phyloP scores from a whole-genome alignment of 2,113 vertebrate genomes.

The Tonatia bakeri region DNA sequence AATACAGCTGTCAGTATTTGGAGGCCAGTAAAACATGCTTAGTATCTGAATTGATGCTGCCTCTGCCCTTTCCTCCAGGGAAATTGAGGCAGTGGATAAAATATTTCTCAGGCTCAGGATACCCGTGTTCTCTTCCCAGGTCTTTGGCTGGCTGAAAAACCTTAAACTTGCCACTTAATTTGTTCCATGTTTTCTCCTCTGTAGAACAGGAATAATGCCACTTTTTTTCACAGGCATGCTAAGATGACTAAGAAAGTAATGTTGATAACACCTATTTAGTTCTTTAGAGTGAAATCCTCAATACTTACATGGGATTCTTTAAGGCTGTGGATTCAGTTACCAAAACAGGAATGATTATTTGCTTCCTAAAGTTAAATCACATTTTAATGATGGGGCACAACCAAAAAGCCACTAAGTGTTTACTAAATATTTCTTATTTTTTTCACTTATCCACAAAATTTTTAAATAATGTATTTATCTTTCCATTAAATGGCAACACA shows the following conservation, averaged over 20 bases:
- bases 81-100: not conserved
- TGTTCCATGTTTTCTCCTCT: not conserved
- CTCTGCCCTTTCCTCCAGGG: not conserved
- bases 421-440: not conserved
- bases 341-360: not conserved
- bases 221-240: not conserved
- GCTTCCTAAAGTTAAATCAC: constrained; percentile 23
- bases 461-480: constrained; percentile 11
- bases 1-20: constrained; percentile 1
- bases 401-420: not conserved
- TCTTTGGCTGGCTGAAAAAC: not conserved
- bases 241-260: not conserved
- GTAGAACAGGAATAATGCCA: not conserved
- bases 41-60: not conserved
- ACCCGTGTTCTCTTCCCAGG: not conserved
- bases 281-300: constrained; percentile 5
- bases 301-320: not conserved
- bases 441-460: not conserved
- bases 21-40: not conserved
- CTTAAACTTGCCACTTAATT: not conserved
- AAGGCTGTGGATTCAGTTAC: not conserved
- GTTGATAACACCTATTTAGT: not conserved
- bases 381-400: constrained; percentile 24
- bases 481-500: constrained; percentile 7
- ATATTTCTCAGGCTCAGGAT: not conserved